Conservation (phyloP, 1,140 invertebrate genomes). For the Daktulosphaira vitifoliae region DNA sequence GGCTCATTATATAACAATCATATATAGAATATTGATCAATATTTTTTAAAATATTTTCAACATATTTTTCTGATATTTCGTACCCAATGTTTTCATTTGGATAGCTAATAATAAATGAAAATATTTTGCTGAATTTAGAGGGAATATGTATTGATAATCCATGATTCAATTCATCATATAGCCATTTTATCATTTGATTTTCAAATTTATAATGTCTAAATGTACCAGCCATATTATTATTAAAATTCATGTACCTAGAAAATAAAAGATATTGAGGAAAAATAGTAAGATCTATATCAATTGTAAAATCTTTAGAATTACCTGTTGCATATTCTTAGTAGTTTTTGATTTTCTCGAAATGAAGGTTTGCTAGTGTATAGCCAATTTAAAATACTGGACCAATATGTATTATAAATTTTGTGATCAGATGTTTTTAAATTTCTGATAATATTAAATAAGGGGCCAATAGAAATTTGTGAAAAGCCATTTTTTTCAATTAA, state of each 20-base stretch:
- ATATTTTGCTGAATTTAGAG: conserved; percentile 16
- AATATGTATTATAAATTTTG: conserved; percentile 13
- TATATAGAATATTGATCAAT: conserved; percentile 18
- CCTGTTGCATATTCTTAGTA: conserved; percentile 27
- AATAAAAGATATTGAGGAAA: background rate
- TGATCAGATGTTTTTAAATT: conserved; percentile 23
- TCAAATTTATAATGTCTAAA: conserved; percentile 22
- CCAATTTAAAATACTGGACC: conserved; percentile 25
- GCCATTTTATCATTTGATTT: conserved; percentile 21
- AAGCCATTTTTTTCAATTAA: background rate
- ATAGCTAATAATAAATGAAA: conserved; percentile 25
- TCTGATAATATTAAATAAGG: conserved; percentile 14
- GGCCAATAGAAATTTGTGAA: conserved; percentile 13
- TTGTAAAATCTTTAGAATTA: no score
- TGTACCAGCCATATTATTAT: conserved; percentile 23
- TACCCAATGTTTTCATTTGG: conserved; percentile 1
- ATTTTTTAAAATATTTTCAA: conserved; percentile 9
- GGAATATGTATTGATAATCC: conserved; percentile 9
- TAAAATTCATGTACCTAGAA: conserved; percentile 25
- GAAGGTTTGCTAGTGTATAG: background rate
- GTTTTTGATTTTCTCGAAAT: background rate
- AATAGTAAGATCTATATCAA: background rate
- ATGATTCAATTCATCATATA: conserved; percentile 9
- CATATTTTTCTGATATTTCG: conserved; percentile 5
- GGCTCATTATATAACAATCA: conserved; percentile 27